These are phyloP conservation scores for Synodontis membranacea DNA, from an alignment of 2,113 vertebrate species.

Conservation along the genomic window DNA sequence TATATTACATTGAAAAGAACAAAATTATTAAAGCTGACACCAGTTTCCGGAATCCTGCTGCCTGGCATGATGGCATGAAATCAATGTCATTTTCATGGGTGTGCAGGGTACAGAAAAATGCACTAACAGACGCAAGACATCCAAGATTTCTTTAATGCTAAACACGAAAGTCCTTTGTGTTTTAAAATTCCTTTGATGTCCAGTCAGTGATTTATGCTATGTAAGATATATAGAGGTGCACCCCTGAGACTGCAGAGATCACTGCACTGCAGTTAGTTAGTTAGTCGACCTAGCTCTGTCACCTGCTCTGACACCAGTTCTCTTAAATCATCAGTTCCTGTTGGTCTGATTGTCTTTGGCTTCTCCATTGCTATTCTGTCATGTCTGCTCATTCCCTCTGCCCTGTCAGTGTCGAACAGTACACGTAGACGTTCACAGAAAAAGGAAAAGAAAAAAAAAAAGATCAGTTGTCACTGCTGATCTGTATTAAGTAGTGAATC, in stretches of 20 bases:
- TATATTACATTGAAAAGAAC: neutral
- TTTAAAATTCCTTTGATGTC: neutral
- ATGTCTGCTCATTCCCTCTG: conserved; percentile 43
- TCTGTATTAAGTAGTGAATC: conserved; percentile 71
- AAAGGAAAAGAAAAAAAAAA: conserved; percentile 34
- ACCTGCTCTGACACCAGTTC: conserved; percentile 27
- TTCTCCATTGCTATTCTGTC: conserved; percentile 46
- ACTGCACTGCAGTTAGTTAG: conserved; percentile 53
- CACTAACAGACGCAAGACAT: neutral
- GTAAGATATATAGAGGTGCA: conserved; percentile 16
- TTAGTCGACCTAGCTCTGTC: conserved; percentile 55
- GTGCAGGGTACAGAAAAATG: neutral
- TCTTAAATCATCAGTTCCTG: neutral
- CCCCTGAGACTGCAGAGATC: conserved; percentile 47
- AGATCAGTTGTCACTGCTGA: conserved; percentile 59
- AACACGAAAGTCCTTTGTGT: neutral
- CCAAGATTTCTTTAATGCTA: neutral
- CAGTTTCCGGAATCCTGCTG: neutral
- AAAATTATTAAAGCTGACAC: neutral
- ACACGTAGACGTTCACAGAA: conserved; percentile 26
- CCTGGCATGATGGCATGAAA: neutral
- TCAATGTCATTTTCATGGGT: neutral
- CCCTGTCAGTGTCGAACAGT: neutral
- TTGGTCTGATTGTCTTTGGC: conserved; percentile 9
- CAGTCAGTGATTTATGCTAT: neutral